Percentiles rank a stretch among this genome's conserved stretches.
phyloP scores from a whole-genome alignment of 2,888 invertebrate genomes.

The Mechanitis messenoides region DNA sequence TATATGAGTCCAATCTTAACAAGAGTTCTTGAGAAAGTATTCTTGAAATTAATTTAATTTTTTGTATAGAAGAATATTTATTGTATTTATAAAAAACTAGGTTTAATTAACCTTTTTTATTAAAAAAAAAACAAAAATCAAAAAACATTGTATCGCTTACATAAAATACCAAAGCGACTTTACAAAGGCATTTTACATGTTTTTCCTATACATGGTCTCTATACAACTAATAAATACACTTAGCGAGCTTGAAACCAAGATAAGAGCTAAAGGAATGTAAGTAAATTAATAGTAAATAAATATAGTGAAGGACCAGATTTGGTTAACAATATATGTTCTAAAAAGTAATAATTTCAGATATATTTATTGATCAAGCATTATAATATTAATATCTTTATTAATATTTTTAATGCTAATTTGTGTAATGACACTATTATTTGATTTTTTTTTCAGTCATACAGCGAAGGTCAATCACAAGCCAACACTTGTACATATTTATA shows the following conservation, averaged over 20 bases:
- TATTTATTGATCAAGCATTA: too few relatives aligned
- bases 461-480: neutral
- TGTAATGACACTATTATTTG: too few relatives aligned
- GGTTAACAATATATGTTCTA: neutral
- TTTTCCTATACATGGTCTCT: constrained; percentile 37
- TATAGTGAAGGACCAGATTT: constrained; percentile 35
- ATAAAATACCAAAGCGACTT: constrained; percentile 13
- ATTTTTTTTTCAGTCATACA: constrained; percentile 2
- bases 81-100: neutral
- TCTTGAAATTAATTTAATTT: too few relatives aligned
- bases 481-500: too few relatives aligned
- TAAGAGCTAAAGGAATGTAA: constrained; percentile 50
- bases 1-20: too few relatives aligned
- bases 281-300: constrained; percentile 51
- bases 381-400: too few relatives aligned
- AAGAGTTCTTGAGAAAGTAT: too few relatives aligned
- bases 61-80: neutral
- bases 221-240: constrained; percentile 48
- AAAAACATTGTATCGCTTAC: neutral
- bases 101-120: too few relatives aligned
- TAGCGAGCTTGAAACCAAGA: constrained; percentile 33
- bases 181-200: constrained; percentile 29
- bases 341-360: too few relatives aligned
- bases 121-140: too few relatives aligned
- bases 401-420: too few relatives aligned